phyloP scores from a whole-genome alignment of 1,140 invertebrate genomes.

The Sipha flava region DNA sequence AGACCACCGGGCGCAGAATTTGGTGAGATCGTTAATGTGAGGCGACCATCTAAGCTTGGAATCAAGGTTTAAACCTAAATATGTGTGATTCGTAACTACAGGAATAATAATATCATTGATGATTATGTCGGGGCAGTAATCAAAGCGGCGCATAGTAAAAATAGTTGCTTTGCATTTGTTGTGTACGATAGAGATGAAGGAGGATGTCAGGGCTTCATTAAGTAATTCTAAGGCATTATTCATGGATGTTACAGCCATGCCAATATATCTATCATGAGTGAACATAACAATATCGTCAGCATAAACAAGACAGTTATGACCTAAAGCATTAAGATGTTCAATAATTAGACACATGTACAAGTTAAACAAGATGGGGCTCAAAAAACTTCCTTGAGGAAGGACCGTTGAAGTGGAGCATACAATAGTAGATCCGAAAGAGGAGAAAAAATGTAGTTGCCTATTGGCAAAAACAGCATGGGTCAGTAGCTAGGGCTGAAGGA shows the following conservation, averaged over 20 bases:
- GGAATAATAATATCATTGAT: too few relatives aligned
- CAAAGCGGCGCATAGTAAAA: background rate
- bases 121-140: too few relatives aligned
- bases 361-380: background rate
- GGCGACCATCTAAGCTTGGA: too few relatives aligned
- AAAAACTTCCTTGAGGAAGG: background rate
- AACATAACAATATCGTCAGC: background rate
- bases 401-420: too few relatives aligned
- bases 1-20: background rate
- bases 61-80: background rate
- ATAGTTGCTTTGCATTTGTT: background rate
- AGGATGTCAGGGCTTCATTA: background rate
- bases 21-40: background rate
- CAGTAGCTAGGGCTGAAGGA: too few relatives aligned
- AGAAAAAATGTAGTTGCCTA: too few relatives aligned
- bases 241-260: background rate
- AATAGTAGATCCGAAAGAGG: too few relatives aligned
- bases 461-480: too few relatives aligned
- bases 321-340: background rate
- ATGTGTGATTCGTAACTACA: background rate
- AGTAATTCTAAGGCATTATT: background rate
- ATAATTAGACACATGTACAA: background rate
- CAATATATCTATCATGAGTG: background rate
- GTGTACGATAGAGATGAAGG: background rate
- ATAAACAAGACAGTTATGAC: background rate